Conservation (phyloP, 1,140 invertebrate genomes). For the Chironomus tepperi region DNA sequence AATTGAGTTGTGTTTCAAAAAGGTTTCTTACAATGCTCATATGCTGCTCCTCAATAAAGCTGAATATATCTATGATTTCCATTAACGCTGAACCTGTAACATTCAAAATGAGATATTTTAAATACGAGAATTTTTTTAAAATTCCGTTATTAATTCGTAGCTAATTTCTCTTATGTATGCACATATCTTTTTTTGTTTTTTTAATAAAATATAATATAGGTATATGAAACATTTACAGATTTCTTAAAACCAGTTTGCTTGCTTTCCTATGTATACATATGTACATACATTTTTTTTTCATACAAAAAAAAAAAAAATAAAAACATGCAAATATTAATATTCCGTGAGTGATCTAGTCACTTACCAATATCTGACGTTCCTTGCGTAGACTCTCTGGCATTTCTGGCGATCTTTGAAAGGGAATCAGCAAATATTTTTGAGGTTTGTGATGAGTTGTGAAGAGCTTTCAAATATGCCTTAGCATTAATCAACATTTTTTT, state of each 20-base stretch:
- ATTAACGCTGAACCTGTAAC: constrained; percentile 73
- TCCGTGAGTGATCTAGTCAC: constrained; percentile 31
- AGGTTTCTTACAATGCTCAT: constrained; percentile 78
- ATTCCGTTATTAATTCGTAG: neutral
- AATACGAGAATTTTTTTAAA: constrained; percentile 22
- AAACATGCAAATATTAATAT: neutral
- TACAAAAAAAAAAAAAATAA: too few species aligned
- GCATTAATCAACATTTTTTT: constrained; percentile 85
- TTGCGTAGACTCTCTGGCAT: constrained; percentile 72
- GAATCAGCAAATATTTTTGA: constrained; percentile 79
- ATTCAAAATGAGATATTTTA: neutral
- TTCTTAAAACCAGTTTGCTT: too few species aligned
- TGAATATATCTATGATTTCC: constrained; percentile 85
- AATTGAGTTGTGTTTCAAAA: too few species aligned
- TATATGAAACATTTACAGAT: constrained; percentile 5
- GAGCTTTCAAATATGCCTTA: constrained; percentile 83
- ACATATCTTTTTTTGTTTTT: neutral
- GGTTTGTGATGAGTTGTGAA: constrained; percentile 81
- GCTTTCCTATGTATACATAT: too few species aligned
- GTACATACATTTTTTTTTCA: too few species aligned
- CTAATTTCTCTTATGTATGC: neutral
- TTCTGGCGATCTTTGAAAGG: constrained; percentile 72
- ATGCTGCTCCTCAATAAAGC: constrained; percentile 85
- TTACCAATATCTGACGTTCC: constrained; percentile 85
- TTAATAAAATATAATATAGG: neutral